Evolutionary conservation across 2,888 invertebrate genomes (phyloP).

Genomic region (Hirtodrosophila alboralis): DNA sequence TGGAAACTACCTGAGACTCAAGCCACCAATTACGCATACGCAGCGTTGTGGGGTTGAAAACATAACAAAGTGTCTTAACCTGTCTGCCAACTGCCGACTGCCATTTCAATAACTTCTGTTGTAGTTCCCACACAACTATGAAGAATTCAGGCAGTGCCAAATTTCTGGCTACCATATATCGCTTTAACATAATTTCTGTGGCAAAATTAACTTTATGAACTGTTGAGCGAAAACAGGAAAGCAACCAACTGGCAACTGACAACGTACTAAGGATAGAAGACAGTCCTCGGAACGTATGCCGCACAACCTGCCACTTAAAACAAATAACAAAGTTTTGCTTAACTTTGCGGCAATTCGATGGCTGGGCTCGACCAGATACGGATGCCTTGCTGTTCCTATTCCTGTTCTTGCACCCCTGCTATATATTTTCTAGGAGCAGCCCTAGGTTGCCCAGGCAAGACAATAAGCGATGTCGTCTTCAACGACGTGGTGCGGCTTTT

Average conservation of each 20-base stretch:
- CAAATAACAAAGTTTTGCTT: slow-evolving; percentile 81
- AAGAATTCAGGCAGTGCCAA: slow-evolving; percentile 39
- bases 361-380: slow-evolving; percentile 21
- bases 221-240: slow-evolving; percentile 68
- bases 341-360: slow-evolving; percentile 73
- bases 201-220: slow-evolving; percentile 83
- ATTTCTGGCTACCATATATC: slow-evolving; percentile 73
- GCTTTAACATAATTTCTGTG: slow-evolving; percentile 81
- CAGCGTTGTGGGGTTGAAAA: slow-evolving; percentile 54
- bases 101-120: slow-evolving; percentile 76
- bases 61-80: slow-evolving; percentile 76
- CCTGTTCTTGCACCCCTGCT: slow-evolving; percentile 8
- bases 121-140: slow-evolving; percentile 63
- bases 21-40: slow-evolving; percentile 81
- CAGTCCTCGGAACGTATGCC: slow-evolving; percentile 57
- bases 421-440: slow-evolving; percentile 37
- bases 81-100: slow-evolving; percentile 19
- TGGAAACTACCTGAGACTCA: slow-evolving; percentile 57
- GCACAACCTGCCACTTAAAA: slow-evolving; percentile 79
- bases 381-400: slow-evolving; percentile 11
- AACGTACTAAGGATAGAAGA: slow-evolving; percentile 32
- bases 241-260: slow-evolving; percentile 12
- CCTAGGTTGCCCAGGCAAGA: slow-evolving; percentile 65
- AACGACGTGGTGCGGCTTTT: slow-evolving; percentile 66
- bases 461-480: slow-evolving; percentile 72